A percentile compares a stretch with the other conserved stretches of the same genome.
phyloP scores from a whole-genome alignment of 2,113 vertebrate species.

The Oryzias javanicus region DNA sequence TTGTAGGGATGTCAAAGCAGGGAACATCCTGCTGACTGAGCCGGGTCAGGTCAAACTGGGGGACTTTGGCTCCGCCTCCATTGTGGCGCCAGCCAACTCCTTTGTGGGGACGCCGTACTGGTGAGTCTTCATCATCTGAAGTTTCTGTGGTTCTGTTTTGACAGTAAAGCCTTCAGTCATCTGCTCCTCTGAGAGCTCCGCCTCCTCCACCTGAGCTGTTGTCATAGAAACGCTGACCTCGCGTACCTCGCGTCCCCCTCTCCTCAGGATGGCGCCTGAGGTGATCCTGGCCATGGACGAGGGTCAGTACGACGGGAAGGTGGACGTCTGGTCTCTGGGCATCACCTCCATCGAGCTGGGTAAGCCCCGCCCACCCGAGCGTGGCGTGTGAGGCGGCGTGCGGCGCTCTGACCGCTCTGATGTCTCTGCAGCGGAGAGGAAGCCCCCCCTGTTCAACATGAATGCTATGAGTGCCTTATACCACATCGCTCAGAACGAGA shows the following conservation, averaged over 20 bases:
- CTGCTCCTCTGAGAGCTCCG: too few relatives aligned
- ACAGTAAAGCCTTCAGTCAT: too few relatives aligned
- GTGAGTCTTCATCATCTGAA: conserved; percentile 55
- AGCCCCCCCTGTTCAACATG: conserved; percentile 93
- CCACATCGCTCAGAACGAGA: conserved; percentile 94
- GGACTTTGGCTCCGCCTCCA: conserved; percentile 90
- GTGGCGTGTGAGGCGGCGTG: accelerated
- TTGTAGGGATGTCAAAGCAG: conserved; percentile 88
- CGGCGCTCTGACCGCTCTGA: neutral
- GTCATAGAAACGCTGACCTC: too few relatives aligned
- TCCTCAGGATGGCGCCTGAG: conserved; percentile 89
- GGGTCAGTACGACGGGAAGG: conserved; percentile 91
- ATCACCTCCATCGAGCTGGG: conserved; percentile 92
- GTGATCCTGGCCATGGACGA: conserved; percentile 94
- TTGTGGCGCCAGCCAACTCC: conserved; percentile 88
- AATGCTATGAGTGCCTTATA: conserved; percentile 98
- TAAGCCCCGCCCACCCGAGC: conserved; percentile 36
- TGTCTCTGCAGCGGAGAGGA: conserved; percentile 84
- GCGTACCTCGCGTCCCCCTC: too few relatives aligned
- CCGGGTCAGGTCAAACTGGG: conserved; percentile 90
- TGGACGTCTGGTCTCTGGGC: conserved; percentile 92
- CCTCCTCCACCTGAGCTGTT: too few relatives aligned
- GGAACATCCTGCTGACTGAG: conserved; percentile 90
- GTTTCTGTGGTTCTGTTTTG: too few relatives aligned
- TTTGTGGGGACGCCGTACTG: conserved; percentile 92